These are phyloP conservation scores for Petromus typicus DNA, from an alignment of 2,113 vertebrate species.

Conservation along the genomic window DNA sequence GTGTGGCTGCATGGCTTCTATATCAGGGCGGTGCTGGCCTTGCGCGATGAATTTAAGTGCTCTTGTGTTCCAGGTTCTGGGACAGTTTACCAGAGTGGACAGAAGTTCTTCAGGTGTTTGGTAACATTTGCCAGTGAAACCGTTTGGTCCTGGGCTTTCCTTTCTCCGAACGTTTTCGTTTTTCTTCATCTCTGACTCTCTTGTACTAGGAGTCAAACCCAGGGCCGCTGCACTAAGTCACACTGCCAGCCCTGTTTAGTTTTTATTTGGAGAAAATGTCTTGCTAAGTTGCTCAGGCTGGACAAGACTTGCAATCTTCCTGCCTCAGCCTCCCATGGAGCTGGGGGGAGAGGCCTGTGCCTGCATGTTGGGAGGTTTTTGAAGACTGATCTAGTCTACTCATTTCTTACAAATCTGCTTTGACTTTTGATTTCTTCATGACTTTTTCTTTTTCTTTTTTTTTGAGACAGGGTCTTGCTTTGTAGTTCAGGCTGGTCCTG, in stretches of 20 bases:
- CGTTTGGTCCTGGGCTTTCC: background rate
- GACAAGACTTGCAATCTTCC: background rate
- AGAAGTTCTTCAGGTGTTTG: background rate
- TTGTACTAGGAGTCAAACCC: too few species aligned
- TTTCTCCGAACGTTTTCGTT: background rate
- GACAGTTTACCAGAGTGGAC: background rate
- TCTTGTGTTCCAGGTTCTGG: background rate
- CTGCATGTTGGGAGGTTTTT: background rate
- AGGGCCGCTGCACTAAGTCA: too few species aligned
- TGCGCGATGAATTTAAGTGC: background rate
- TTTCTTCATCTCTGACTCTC: background rate
- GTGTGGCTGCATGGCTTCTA: background rate
- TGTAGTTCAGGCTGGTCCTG: too few species aligned
- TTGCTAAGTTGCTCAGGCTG: background rate
- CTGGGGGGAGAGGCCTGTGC: background rate
- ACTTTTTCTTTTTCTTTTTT: background rate
- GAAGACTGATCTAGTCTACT: background rate
- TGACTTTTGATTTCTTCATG: background rate
- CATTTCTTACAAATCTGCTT: background rate
- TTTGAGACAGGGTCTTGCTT: too few species aligned
- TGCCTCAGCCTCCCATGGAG: background rate
- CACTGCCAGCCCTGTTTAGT: background rate
- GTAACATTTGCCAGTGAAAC: background rate
- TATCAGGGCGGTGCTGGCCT: background rate
- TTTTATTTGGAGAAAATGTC: background rate